Percentiles rank a stretch among this genome's conserved stretches.
phyloP scores from a whole-genome alignment of 2,113 vertebrate genomes.

The Hippopotamus amphibius region DNA sequence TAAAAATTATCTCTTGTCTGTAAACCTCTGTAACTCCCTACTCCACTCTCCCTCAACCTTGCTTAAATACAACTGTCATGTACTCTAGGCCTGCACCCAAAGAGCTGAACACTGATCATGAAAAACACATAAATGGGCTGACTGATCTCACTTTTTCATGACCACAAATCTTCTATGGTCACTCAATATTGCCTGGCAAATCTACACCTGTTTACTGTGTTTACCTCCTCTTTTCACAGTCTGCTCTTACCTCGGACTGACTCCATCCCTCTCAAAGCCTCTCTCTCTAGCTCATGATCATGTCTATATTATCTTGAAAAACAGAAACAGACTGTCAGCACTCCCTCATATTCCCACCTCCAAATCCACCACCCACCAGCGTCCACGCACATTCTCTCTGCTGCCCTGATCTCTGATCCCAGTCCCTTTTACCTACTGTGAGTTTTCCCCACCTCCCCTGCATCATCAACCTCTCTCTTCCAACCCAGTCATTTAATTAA shows the following conservation, averaged over 20 bases:
- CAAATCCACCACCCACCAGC: not conserved
- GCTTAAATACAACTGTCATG: not conserved
- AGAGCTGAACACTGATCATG: not conserved
- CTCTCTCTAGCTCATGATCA: not conserved
- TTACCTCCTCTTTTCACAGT: not conserved
- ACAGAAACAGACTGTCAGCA: not conserved
- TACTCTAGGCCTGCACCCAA: not conserved
- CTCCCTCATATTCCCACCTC: not conserved
- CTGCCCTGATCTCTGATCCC: not conserved
- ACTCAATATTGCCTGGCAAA: not conserved
- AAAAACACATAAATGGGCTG: not conserved
- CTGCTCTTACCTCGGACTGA: not conserved
- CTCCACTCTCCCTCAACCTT: not conserved
- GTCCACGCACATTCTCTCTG: not conserved
- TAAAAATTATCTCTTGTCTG: not conserved
- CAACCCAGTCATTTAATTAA: not conserved
- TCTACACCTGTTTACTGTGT: not conserved
- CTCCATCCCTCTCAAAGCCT: not conserved
- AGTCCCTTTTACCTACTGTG: not conserved
- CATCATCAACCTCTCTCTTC: not conserved
- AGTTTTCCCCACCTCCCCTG: not conserved
- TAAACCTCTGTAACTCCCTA: not conserved
- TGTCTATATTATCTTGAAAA: not conserved
- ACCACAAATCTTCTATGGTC: not conserved
- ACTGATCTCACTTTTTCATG: not conserved